A percentile compares a stretch with the other conserved stretches of the same genome.
Evolutionary conservation across 2,888 invertebrate genomes (phyloP).

Genomic region (Gryllus longicercus): DNA sequence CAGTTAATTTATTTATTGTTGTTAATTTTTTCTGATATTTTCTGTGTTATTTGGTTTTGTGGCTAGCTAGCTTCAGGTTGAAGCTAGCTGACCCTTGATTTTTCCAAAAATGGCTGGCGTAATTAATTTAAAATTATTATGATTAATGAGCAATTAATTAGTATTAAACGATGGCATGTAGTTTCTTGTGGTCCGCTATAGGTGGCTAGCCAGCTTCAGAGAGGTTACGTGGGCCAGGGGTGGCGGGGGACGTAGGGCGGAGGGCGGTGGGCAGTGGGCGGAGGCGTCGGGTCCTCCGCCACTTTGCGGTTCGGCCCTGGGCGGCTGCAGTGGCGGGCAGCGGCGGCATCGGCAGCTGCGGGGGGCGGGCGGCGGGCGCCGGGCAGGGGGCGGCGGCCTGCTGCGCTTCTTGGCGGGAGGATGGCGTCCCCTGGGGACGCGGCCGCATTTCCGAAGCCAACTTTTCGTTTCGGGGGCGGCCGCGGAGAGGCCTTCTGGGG

Average conservation of each 20-base stretch:
- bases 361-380: not conserved
- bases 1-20: too few relatives aligned
- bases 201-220: too few relatives aligned
- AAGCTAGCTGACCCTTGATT: too few relatives aligned
- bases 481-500: conserved; percentile 17
- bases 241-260: not conserved
- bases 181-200: too few relatives aligned
- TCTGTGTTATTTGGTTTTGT: too few relatives aligned
- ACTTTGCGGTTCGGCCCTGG: not conserved
- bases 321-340: not conserved
- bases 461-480: conserved; percentile 11
- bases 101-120: too few relatives aligned
- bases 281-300: not conserved
- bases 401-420: not conserved
- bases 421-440: not conserved
- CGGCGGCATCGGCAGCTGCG: not conserved
- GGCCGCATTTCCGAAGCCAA: conserved; percentile 1
- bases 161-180: too few relatives aligned
- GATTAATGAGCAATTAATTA: too few relatives aligned
- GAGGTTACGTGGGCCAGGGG: not conserved
- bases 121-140: too few relatives aligned
- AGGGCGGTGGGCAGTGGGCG: not conserved
- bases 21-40: too few relatives aligned
- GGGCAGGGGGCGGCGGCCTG: not conserved
- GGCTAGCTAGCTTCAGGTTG: too few relatives aligned